Evolutionary conservation across 2,113 vertebrate genomes (phyloP).

Genomic region (human (Homo sapiens)): GRCh38 chr3:76683501-76684000

Average conservation of each 20-base stretch:
- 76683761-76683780: background rate
- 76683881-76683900: too few species aligned
- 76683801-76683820: background rate
- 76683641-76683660: conserved; percentile 9
- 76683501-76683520: conserved; percentile 31
- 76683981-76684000: background rate
- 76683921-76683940: background rate
- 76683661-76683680: background rate
- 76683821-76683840: background rate
- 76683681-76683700: background rate
- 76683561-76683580: conserved; percentile 28
- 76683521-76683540: conserved; percentile 48
- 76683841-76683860: background rate
- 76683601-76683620: conserved; percentile 38
- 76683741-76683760: background rate
- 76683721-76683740: background rate
- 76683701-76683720: background rate
- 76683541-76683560: conserved; percentile 35
- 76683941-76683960: background rate
- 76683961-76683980: background rate
- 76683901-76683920: background rate
- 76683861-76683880: too few species aligned
- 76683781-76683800: background rate
- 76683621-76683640: background rate
- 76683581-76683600: conserved; percentile 1